Conservation (phyloP, 2,113 vertebrate genomes). For the Gobio gobio region DNA sequence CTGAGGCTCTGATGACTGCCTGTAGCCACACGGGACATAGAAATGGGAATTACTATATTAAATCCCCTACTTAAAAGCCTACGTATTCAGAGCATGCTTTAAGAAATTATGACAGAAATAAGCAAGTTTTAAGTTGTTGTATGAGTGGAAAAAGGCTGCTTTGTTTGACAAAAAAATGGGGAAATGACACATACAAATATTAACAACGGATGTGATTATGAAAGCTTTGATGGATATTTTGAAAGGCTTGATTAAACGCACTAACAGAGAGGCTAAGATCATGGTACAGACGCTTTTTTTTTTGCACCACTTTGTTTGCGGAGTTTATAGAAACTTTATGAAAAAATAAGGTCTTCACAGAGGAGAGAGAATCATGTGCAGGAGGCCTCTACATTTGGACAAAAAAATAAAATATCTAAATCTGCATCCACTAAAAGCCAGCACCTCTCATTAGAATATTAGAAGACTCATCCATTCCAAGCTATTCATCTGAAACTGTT, state of each 20-base stretch:
- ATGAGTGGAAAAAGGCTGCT: background rate
- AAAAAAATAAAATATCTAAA: background rate
- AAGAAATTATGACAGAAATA: background rate
- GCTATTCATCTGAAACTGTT: slow-evolving; percentile 47
- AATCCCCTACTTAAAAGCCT: background rate
- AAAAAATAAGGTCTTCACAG: background rate
- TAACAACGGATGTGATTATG: slow-evolving; percentile 20
- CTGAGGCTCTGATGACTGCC: background rate
- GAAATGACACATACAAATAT: background rate
- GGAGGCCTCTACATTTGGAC: background rate
- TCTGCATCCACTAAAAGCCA: background rate
- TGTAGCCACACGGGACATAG: slow-evolving; percentile 3
- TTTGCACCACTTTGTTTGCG: background rate
- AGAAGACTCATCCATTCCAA: slow-evolving; percentile 37
- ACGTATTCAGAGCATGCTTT: background rate
- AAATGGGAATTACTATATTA: slow-evolving; percentile 21
- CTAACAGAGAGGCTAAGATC: background rate
- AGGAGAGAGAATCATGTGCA: background rate
- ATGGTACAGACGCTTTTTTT: background rate
- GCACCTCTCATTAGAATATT: slow-evolving; percentile 36
- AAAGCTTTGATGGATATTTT: background rate
- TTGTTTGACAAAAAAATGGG: background rate
- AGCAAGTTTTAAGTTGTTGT: background rate
- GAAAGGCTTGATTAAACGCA: background rate
- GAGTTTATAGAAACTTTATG: background rate